These are phyloP conservation scores for Drosophila bifasciata DNA, from an alignment of 1,140 invertebrate genomes.

Conservation along the genomic window DNA sequence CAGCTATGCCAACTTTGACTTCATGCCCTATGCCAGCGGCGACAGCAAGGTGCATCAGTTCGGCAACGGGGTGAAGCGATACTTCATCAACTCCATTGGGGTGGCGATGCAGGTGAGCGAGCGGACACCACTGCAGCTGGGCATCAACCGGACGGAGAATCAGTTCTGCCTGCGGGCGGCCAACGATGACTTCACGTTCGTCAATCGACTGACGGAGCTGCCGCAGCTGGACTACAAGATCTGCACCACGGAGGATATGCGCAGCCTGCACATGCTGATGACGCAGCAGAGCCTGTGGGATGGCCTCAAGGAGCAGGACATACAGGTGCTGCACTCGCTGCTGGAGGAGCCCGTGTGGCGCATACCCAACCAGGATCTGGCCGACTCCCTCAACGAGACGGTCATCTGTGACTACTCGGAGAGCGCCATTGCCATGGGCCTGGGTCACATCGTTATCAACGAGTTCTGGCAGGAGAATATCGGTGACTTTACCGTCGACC, in stretches of 20 bases:
- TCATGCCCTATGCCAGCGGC: slow-evolving; percentile 92
- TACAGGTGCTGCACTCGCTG: slow-evolving; percentile 89
- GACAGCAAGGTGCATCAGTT: slow-evolving; percentile 91
- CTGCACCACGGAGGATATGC: slow-evolving; percentile 92
- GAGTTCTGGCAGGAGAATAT: slow-evolving; percentile 93
- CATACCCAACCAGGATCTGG: slow-evolving; percentile 88
- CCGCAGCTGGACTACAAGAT: slow-evolving; percentile 93
- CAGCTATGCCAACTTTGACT: slow-evolving; percentile 88
- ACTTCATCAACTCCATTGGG: slow-evolving; percentile 93
- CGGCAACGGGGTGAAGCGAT: slow-evolving; percentile 91
- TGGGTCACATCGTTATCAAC: slow-evolving; percentile 92
- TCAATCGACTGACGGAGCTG: slow-evolving; percentile 87
- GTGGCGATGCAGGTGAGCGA: slow-evolving; percentile 91
- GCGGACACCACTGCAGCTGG: slow-evolving; percentile 91
- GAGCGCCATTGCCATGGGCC: slow-evolving; percentile 89
- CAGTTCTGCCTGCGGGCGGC: slow-evolving; percentile 91
- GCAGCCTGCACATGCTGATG: slow-evolving; percentile 88
- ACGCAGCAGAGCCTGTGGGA: slow-evolving; percentile 92
- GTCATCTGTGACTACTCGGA: slow-evolving; percentile 93
- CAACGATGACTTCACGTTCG: slow-evolving; percentile 91
- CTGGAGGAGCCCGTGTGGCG: slow-evolving; percentile 93
- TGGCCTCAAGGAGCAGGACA: slow-evolving; percentile 90
- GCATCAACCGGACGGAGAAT: slow-evolving; percentile 88
- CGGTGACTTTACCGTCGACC: slow-evolving; percentile 91
- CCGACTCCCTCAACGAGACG: slow-evolving; percentile 87